phyloP scores from a whole-genome alignment of 2,113 vertebrate species.

The Poeciliopsis prolifica region DNA sequence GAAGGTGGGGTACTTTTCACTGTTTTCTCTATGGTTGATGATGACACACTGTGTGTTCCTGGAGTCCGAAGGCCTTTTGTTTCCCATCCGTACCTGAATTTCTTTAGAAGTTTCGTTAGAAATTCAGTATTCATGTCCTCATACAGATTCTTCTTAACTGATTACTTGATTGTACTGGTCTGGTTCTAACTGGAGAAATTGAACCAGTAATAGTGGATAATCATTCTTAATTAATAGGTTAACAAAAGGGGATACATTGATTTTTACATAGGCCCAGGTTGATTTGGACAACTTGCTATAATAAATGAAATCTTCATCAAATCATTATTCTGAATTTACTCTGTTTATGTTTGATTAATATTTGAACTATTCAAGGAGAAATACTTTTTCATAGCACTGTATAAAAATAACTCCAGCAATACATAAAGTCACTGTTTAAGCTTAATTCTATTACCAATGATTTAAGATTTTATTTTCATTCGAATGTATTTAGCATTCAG shows the following conservation, averaged over 20 bases:
- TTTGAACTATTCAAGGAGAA: not conserved
- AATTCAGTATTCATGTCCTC: not conserved
- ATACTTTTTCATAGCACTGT: not conserved
- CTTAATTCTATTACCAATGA: not conserved
- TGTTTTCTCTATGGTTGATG: not conserved
- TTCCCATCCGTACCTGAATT: not conserved
- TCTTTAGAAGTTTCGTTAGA: not conserved
- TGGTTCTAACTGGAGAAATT: not conserved
- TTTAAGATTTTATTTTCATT: constrained; percentile 13
- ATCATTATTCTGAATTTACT: not conserved
- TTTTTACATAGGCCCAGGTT: not conserved
- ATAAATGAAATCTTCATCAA: not conserved
- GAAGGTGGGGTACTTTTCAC: not conserved
- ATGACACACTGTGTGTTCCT: not conserved
- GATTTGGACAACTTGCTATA: not conserved
- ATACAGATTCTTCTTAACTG: not conserved
- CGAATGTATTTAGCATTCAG: constrained; percentile 26
- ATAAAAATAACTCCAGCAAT: not conserved
- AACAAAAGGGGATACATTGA: not conserved
- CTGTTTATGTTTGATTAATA: not conserved
- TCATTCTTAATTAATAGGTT: not conserved
- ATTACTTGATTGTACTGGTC: not conserved
- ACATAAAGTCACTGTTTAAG: constrained; percentile 27
- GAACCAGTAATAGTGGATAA: not conserved
- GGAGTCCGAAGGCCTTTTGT: not conserved